A percentile compares a stretch with the other conserved stretches of the same genome.
phyloP scores from a whole-genome alignment of 2,888 invertebrate genomes.

The Cyclophora albipunctata region DNA sequence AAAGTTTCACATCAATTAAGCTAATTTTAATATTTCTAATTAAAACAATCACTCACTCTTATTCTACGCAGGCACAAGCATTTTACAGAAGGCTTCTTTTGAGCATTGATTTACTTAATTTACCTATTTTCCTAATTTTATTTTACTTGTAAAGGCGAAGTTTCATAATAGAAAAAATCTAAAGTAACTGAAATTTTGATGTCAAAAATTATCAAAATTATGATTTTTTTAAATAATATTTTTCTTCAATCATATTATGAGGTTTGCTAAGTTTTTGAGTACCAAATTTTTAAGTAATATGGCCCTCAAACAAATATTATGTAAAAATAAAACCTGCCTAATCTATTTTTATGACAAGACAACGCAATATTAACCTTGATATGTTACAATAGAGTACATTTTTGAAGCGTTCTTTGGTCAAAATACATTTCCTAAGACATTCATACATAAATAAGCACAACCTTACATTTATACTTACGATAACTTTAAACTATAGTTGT shows the following conservation, averaged over 20 bases:
- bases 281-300: too few species aligned
- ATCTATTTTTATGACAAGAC: neutral
- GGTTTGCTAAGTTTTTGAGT: too few species aligned
- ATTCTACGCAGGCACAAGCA: constrained; percentile 62
- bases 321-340: too few species aligned
- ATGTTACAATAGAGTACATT: constrained; percentile 39
- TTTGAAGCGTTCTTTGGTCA: constrained; percentile 59
- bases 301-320: too few species aligned
- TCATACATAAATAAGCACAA: constrained; percentile 20
- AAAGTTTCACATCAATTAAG: too few species aligned
- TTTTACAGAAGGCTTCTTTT: constrained; percentile 51
- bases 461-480: constrained; percentile 9
- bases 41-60: constrained; percentile 22
- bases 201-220: too few species aligned
- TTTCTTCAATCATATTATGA: too few species aligned
- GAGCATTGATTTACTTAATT: constrained; percentile 31
- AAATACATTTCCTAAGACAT: constrained; percentile 19
- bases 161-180: neutral
- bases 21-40: too few species aligned
- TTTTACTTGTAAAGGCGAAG: neutral
- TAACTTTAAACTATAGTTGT: neutral
- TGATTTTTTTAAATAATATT: too few species aligned
- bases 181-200: neutral
- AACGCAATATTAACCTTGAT: constrained; percentile 26
- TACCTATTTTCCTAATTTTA: too few species aligned